Conservation (phyloP, 1,140 invertebrate species). For the Drosophila nebulosa region DNA sequence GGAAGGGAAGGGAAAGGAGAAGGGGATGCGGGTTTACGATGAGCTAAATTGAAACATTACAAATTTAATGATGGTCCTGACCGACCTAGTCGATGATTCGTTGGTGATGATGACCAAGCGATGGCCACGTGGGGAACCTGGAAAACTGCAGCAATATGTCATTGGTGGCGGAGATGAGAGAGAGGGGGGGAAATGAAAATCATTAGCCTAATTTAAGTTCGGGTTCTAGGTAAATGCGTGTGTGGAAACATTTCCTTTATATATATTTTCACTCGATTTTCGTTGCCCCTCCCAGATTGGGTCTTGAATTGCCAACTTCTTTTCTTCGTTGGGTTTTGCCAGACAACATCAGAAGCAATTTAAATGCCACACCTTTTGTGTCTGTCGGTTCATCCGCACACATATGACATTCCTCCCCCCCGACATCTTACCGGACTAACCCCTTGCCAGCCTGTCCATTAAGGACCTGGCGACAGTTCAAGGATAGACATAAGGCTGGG, state of each 20-base stretch:
- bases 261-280: conserved; percentile 7
- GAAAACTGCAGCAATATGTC: conserved; percentile 68
- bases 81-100: conserved; percentile 14
- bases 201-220: conserved; percentile 68
- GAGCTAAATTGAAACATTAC: conserved; percentile 47
- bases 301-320: conserved; percentile 39
- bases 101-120: conserved; percentile 44
- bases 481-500: conserved; percentile 64
- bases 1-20: no score
- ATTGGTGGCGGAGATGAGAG: no score
- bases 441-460: conserved; percentile 16
- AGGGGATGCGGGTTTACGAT: conserved; percentile 6
- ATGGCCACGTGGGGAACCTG: conserved; percentile 47
- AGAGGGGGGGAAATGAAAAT: conserved; percentile 44
- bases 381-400: conserved; percentile 29
- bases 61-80: conserved; percentile 42
- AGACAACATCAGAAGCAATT: conserved; percentile 64
- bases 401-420: conserved; percentile 54
- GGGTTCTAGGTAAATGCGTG: conserved; percentile 49
- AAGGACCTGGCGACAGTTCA: conserved; percentile 59
- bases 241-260: conserved; percentile 49
- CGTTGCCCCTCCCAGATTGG: conserved; percentile 47
- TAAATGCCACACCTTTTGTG: conserved; percentile 70
- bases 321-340: conserved; percentile 33
- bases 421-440: background rate